These are phyloP conservation scores for Drymonia ruficornis DNA, from an alignment of 2,888 invertebrate species.

Conservation along the genomic window DNA sequence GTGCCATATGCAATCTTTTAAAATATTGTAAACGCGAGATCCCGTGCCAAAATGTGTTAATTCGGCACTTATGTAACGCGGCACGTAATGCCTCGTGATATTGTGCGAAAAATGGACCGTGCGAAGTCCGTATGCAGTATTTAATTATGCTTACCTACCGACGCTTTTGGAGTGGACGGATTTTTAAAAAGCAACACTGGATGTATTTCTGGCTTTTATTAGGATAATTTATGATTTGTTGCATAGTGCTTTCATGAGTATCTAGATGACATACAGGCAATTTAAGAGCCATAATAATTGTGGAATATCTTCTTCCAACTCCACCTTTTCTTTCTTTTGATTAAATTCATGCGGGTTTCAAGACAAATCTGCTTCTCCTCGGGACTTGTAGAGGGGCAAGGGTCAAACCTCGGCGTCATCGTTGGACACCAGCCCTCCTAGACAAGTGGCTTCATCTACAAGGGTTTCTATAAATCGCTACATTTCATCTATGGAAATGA, in stretches of 20 bases:
- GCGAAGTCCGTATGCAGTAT: constrained; percentile 53
- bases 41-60: constrained; percentile 71
- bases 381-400: too few relatives aligned
- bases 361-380: too few relatives aligned
- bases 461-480: too few relatives aligned
- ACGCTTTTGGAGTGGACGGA: constrained; percentile 40
- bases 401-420: too few relatives aligned
- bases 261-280: constrained; percentile 16
- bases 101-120: constrained; percentile 57
- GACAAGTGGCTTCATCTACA: too few relatives aligned
- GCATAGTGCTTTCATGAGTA: constrained; percentile 33
- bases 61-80: constrained; percentile 59
- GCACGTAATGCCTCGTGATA: constrained; percentile 51
- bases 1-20: constrained; percentile 60
- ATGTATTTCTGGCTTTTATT: constrained; percentile 39
- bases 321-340: too few relatives aligned
- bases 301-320: too few relatives aligned
- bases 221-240: constrained; percentile 20
- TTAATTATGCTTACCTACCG: constrained; percentile 60
- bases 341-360: too few relatives aligned
- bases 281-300: constrained; percentile 16
- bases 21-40: constrained; percentile 64
- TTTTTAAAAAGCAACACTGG: constrained; percentile 44
- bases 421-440: too few relatives aligned
- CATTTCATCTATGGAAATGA: too few relatives aligned